Evolutionary conservation across 2,113 vertebrate genomes (phyloP).

Genomic region (Dasyurus viverrinus): DNA sequence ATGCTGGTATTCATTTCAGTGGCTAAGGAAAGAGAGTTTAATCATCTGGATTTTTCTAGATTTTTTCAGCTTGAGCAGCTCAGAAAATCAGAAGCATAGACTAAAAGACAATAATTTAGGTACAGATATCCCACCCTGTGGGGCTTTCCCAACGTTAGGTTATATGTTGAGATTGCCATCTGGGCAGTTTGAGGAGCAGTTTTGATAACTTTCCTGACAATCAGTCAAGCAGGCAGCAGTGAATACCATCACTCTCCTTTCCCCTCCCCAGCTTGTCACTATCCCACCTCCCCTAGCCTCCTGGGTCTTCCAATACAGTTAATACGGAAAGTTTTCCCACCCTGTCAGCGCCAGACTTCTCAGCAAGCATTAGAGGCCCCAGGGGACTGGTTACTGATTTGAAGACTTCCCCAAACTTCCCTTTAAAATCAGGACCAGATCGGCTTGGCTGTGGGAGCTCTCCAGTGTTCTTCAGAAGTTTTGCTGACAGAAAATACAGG

Average conservation of each 20-base stretch:
- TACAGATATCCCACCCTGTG: background rate
- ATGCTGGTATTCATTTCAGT: background rate
- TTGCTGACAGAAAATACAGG: slow-evolving; percentile 79
- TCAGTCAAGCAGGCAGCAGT: background rate
- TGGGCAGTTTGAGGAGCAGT: background rate
- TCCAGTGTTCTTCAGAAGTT: slow-evolving; percentile 82
- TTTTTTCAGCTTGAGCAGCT: background rate
- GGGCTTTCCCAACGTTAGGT: background rate
- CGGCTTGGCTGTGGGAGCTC: slow-evolving; percentile 71
- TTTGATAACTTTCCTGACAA: background rate
- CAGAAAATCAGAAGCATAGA: background rate
- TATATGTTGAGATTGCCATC: background rate
- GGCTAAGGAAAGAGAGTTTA: background rate
- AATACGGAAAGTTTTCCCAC: slow-evolving; percentile 75
- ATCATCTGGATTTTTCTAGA: background rate
- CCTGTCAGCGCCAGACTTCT: slow-evolving; percentile 80
- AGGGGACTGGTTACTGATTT: slow-evolving; percentile 81
- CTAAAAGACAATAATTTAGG: background rate
- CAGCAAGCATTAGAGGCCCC: slow-evolving; percentile 78
- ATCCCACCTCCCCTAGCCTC: slow-evolving; percentile 74
- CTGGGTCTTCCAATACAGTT: slow-evolving; percentile 67
- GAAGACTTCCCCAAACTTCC: slow-evolving; percentile 79
- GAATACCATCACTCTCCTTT: background rate
- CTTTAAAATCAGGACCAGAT: slow-evolving; percentile 73
- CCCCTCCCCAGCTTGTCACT: slow-evolving; percentile 25